phyloP scores from a whole-genome alignment of 2,797 vertebrate species.

The Chelmon rostratus region DNA sequence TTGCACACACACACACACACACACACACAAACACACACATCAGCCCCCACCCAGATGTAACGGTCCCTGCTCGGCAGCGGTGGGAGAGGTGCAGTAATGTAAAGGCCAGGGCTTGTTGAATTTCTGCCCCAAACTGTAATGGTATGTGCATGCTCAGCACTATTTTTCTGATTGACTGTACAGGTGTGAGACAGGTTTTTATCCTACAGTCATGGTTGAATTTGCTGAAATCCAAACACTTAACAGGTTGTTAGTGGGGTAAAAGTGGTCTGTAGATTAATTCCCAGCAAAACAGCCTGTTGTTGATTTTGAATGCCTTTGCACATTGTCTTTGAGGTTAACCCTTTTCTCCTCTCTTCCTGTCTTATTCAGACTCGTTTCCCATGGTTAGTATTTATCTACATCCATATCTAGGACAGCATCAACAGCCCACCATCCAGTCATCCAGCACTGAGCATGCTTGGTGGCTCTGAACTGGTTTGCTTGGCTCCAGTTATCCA shows the following conservation, averaged over 20 bases:
- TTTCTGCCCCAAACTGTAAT: slow-evolving; percentile 5
- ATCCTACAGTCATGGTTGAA: background rate
- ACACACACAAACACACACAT: no score
- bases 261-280: background rate
- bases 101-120: slow-evolving; percentile 4
- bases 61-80: slow-evolving; percentile 16
- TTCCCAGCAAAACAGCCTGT: background rate
- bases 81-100: slow-evolving; percentile 36
- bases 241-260: background rate
- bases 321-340: background rate
- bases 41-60: background rate
- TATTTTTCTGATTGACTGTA: slow-evolving; percentile 20
- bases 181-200: slow-evolving; percentile 18
- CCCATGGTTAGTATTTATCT: background rate
- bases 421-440: background rate
- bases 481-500: slow-evolving; percentile 6
- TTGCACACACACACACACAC: slow-evolving; percentile 21
- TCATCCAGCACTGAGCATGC: background rate
- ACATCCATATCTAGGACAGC: background rate
- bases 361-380: background rate
- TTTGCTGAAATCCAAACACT: background rate
- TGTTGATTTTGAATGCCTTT: background rate
- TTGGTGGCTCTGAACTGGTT: background rate
- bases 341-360: background rate
- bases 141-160: slow-evolving; percentile 46